A percentile compares a stretch with the other conserved stretches of the same genome.
These are phyloP conservation scores for Pluvialis apricaria DNA, from an alignment of 2,113 vertebrate genomes.

Conservation along the genomic window DNA sequence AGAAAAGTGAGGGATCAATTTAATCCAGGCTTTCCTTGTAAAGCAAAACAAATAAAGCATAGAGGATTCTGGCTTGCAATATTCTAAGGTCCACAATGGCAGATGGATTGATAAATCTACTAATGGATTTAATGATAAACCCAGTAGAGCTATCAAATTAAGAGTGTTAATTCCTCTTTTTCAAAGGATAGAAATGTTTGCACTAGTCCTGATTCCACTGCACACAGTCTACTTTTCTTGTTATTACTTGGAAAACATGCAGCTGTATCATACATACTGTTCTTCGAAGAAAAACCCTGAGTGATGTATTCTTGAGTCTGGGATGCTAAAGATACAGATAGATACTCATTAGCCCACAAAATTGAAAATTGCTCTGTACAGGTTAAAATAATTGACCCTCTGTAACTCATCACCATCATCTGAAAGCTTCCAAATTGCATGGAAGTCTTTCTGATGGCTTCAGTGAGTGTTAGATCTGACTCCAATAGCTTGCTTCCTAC, in stretches of 20 bases:
- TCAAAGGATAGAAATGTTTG: background rate
- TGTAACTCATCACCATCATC: background rate
- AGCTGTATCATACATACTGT: background rate
- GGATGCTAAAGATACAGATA: background rate
- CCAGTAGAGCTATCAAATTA: background rate
- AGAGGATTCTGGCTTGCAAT: background rate
- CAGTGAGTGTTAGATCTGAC: background rate
- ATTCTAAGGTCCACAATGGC: background rate
- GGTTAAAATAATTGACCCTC: background rate
- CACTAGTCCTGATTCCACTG: background rate
- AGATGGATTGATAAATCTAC: background rate
- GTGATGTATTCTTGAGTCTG: background rate
- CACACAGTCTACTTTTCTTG: background rate
- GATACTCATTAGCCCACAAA: background rate
- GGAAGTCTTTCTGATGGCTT: background rate
- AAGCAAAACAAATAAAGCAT: background rate
- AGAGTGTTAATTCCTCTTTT: background rate
- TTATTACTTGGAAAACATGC: background rate
- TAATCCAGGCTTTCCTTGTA: background rate
- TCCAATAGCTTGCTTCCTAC: background rate
- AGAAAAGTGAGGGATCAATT: background rate
- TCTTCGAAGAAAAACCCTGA: background rate
- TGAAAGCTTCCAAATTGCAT: background rate
- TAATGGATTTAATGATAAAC: background rate
- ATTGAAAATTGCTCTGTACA: background rate